Evolutionary conservation across 2,797 vertebrate species (phyloP).

Genomic region (Decapterus maruadsi): DNA sequence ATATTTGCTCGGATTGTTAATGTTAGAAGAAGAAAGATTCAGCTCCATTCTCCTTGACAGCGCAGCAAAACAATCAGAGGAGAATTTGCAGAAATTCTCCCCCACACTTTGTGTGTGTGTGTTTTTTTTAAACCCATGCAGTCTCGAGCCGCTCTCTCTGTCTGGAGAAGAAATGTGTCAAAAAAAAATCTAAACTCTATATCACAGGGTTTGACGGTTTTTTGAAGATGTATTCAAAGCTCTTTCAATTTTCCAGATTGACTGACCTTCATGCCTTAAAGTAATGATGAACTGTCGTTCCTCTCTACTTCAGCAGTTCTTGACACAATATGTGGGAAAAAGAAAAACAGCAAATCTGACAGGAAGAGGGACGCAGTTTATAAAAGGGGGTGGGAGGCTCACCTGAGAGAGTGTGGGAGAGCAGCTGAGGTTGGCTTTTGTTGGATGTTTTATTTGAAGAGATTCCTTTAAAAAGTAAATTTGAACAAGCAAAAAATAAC

Average conservation of each 20-base stretch:
- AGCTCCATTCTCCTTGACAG: slow-evolving; percentile 9
- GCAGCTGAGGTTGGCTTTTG: too few species aligned
- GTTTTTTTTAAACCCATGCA: neutral
- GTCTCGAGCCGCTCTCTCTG: neutral
- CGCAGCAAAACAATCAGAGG: neutral
- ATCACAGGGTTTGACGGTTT: neutral
- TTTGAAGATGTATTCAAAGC: too few species aligned
- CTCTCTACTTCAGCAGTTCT: neutral
- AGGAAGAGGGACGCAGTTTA: too few species aligned
- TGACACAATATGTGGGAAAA: neutral
- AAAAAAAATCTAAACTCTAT: neutral
- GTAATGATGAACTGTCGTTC: neutral
- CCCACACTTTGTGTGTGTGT: neutral
- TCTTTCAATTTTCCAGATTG: neutral
- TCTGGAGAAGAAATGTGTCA: neutral
- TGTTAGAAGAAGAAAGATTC: slow-evolving; percentile 10
- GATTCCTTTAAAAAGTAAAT: too few species aligned
- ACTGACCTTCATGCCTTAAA: slow-evolving; percentile 5
- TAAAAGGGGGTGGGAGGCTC: too few species aligned
- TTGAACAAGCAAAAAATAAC: too few species aligned
- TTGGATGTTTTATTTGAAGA: too few species aligned
- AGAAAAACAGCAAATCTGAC: too few species aligned
- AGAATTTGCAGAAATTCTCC: neutral
- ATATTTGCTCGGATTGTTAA: slow-evolving; percentile 8
- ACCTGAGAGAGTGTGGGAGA: too few species aligned